Base-by-base conservation (phyloP, 2,797 vertebrate species). In the Taeniopygia guttata region DNA sequence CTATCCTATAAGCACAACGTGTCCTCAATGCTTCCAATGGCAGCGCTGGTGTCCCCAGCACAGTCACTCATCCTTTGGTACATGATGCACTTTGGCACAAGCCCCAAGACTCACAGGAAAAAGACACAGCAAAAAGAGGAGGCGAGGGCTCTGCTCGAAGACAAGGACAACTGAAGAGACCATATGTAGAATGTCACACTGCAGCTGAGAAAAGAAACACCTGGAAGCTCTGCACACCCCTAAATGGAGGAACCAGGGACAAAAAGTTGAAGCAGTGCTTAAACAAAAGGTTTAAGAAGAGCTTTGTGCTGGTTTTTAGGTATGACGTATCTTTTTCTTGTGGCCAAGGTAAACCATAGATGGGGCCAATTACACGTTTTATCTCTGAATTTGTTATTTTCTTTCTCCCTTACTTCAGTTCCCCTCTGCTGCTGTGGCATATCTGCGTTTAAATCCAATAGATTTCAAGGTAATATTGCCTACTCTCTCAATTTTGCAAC, bases 1-100 rank as follows among this genome's bases (percentile, higher is more conserved):
- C 59, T 29, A 2, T 7, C 32, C 79, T 25, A 38, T 51, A 42
- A 89, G 52, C 38, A 55, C 66, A 68, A 9, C 0, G 0, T 51
- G 68, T 38, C 45, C 70, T 43, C 34, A 38, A 0, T 5, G 26
- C 32, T 66, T 36, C 46, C 54, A 54, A 6, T 0, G 0, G 69
- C 45, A 55, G 22, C 8, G n/a, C 90, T 18, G 2, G 13, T n/a
- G 83, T 75, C 40, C 55, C 56, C 85, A 62, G 0, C 40, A 52
- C 76, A 78, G 25, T 12, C 66, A 54, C 55, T 43, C 76, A 13
- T n/a, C 66, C 67, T 36, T 43, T 1, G 0, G 83, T n/a, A 87
- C 27, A 2, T 0, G 25, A 40, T 17, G 46, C 49, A 11, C 56
- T 20, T 52, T 67, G 85, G 59, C 67, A 82, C 38, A 52, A 87